These are phyloP conservation scores for Holocentrus rufus DNA, from an alignment of 2,797 vertebrate genomes.

Conservation along the genomic window DNA sequence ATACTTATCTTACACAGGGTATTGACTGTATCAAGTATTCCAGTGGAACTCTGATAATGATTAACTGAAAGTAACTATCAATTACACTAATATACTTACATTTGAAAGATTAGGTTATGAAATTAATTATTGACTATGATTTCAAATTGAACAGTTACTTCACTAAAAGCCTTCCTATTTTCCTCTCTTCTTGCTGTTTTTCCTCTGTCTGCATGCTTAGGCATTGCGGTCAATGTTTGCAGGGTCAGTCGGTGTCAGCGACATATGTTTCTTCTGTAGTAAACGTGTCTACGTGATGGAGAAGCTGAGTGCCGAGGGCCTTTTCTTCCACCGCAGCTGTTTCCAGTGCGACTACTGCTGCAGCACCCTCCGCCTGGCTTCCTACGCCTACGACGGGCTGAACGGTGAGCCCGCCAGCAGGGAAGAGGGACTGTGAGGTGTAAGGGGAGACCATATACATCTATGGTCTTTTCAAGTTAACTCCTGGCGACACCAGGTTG, in stretches of 20 bases:
- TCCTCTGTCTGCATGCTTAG: conserved; percentile 59
- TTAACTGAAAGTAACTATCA: too few relatives aligned
- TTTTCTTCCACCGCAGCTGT: conserved; percentile 97
- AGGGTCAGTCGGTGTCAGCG: conserved; percentile 86
- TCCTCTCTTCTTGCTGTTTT: not conserved
- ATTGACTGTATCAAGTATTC: not conserved
- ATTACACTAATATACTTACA: too few relatives aligned
- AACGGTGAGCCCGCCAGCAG: conserved; percentile 80
- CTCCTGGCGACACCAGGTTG: too few relatives aligned
- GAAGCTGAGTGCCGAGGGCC: conserved; percentile 91
- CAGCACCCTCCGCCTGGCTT: conserved; percentile 83
- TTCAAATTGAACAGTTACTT: too few relatives aligned
- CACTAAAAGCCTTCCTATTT: not conserved
- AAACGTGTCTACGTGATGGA: conserved; percentile 95
- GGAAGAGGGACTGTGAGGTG: not conserved
- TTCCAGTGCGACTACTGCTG: conserved; percentile 91
- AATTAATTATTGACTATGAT: too few relatives aligned
- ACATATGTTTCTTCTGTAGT: conserved; percentile 91
- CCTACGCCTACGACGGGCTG: conserved; percentile 86
- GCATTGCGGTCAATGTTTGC: conserved; percentile 85
- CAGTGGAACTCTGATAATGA: too few relatives aligned
- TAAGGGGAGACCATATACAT: too few relatives aligned
- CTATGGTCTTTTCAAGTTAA: too few relatives aligned
- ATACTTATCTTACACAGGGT: not conserved
- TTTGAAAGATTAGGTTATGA: too few relatives aligned